Base-by-base conservation (phyloP, 2,113 vertebrate species). In the Rhinogobius similis region DNA sequence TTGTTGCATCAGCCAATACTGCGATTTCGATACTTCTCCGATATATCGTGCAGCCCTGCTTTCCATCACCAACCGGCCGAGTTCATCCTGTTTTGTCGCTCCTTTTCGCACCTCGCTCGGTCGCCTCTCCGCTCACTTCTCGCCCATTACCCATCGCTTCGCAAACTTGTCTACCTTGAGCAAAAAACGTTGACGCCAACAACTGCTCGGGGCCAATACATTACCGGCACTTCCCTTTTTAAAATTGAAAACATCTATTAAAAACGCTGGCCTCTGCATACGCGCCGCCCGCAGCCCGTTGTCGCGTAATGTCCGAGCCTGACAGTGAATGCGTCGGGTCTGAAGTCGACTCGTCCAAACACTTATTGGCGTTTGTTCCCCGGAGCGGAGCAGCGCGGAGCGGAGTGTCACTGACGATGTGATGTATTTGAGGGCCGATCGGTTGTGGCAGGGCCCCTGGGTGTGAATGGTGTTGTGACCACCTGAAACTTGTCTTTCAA, bases 361-460 rank as follows among this genome's bases (percentile, higher is more conserved):
- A 65, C 69, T 82, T 80, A 86, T 84, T 88, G 87, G 77, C 83
- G 75, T 46, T 62, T 27, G 16, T 63, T 85, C 79, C 85, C 85
- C 2, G 3, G 75, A 85, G 85, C 71, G 0, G 4, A 14, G 76
- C 43, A 3, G 38, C 29, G 29, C 29, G 29, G 29, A 2, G 29
- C 29, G 29, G 32, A 70, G 80, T 82, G 87, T 86, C 89, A 84
- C 46, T 50, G 75, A 71, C 75, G 81, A 84, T 83, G 81, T 84
- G 86, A 85, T 85, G 72, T 50, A 83, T 86, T 80, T 78, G 72
- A 82, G 74, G 43, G 74, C 83, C 86, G 83, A 87, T 88, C 81
- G 69, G 65, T 38, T 74, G 44, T 86, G 86, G 70, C 85, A 87
- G 67, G 64, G 84, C 78, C 81, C 83, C 79, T 83, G 86, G 88